Evolutionary conservation across 2,888 invertebrate species (phyloP).

Genomic region (Molanna angustata): DNA sequence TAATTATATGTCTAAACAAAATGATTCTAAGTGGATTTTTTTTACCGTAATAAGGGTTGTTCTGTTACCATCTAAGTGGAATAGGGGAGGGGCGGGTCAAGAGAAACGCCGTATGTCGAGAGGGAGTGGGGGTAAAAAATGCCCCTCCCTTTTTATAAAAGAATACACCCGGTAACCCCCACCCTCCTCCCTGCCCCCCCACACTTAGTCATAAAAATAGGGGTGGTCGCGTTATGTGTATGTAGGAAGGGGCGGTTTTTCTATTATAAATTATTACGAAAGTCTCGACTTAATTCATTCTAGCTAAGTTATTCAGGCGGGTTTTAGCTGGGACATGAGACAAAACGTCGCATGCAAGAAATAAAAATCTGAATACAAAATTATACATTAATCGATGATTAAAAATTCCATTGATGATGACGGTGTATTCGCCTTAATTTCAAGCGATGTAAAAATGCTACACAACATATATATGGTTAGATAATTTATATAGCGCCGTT

Average conservation of each 20-base stretch:
- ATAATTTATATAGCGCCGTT: too few relatives aligned
- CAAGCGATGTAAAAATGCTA: too few relatives aligned
- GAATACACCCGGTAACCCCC: too few relatives aligned
- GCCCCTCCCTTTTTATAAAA: slow-evolving; percentile 21
- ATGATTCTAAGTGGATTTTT: not conserved
- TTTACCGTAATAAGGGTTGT: too few relatives aligned
- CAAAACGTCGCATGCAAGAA: not conserved
- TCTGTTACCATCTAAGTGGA: too few relatives aligned
- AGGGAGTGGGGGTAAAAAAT: slow-evolving; percentile 14
- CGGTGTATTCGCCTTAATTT: too few relatives aligned
- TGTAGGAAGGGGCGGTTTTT: slow-evolving; percentile 19
- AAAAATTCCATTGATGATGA: too few relatives aligned
- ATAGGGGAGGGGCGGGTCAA: slow-evolving; percentile 9
- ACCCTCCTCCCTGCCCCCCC: slow-evolving; percentile 1
- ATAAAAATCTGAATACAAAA: too few relatives aligned
- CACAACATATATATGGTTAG: too few relatives aligned
- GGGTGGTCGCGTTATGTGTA: not conserved
- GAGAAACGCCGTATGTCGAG: slow-evolving; percentile 9
- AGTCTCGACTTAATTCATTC: slow-evolving; percentile 26
- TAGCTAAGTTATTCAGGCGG: slow-evolving; percentile 22
- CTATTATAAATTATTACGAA: slow-evolving; percentile 31
- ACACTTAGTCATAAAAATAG: slow-evolving; percentile 23
- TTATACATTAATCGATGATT: too few relatives aligned
- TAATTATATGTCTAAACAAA: not conserved
- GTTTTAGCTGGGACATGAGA: not conserved